Conservation (phyloP, 2,888 invertebrate species). For the Noctuana brunneofusca region DNA sequence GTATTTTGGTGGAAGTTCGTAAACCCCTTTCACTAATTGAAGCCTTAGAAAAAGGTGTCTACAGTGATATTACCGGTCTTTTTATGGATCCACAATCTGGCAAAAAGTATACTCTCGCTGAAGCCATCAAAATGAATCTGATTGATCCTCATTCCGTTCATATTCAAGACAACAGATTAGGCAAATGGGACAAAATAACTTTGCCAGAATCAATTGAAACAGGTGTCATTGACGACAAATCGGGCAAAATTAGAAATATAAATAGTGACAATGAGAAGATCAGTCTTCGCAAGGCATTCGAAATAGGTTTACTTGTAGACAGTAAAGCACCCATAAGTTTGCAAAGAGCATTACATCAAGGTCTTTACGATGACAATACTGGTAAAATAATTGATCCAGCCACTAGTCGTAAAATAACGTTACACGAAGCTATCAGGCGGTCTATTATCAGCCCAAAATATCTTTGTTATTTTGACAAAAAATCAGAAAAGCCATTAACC, state of each 20-base stretch:
- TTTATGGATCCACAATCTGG: conserved; percentile 93
- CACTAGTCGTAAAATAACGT: conserved; percentile 89
- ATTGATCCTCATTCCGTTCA: conserved; percentile 93
- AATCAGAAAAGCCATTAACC: conserved; percentile 87
- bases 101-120: conserved; percentile 89
- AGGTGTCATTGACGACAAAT: conserved; percentile 88
- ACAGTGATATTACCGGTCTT: conserved; percentile 89
- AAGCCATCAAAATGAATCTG: conserved; percentile 91
- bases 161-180: conserved; percentile 89
- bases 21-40: conserved; percentile 92
- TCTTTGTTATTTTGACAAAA: conserved; percentile 91
- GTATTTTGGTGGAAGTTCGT: conserved; percentile 90
- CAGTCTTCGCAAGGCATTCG: conserved; percentile 89
- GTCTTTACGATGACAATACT: conserved; percentile 90
- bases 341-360: conserved; percentile 93
- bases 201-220: conserved; percentile 90
- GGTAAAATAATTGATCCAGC: conserved; percentile 93
- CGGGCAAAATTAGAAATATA: conserved; percentile 87
- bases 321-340: conserved; percentile 91
- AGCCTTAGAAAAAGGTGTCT: conserved; percentile 91
- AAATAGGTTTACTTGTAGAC: conserved; percentile 90
- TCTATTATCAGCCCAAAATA: conserved; percentile 91
- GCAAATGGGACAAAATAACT: conserved; percentile 89
- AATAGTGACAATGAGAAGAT: conserved; percentile 86
- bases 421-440: conserved; percentile 92